A percentile compares a stretch with the other conserved stretches of the same genome.
These are phyloP conservation scores for Dermatophagoides farinae DNA, from an alignment of 1,140 invertebrate species.

Conservation along the genomic window DNA sequence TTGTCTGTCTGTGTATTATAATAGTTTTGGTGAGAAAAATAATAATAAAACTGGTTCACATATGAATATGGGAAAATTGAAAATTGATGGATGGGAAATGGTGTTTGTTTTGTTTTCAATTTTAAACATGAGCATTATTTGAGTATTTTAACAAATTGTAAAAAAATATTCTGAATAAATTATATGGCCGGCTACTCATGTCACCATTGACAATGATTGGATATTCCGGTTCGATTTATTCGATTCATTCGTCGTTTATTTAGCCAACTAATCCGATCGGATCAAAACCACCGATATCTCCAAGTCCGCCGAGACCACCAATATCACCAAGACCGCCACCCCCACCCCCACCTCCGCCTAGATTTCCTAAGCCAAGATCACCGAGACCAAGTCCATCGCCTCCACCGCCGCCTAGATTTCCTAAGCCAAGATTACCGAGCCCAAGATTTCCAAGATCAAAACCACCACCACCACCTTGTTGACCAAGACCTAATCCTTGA, in stretches of 20 bases:
- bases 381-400: not conserved
- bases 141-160: not conserved
- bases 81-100: too few relatives aligned
- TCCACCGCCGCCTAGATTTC: conserved; percentile 6
- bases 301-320: not conserved
- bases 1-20: too few relatives aligned
- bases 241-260: too few relatives aligned
- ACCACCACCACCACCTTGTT: not conserved
- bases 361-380: not conserved
- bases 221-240: not conserved
- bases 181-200: not conserved
- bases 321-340: not conserved
- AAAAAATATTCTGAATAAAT: not conserved
- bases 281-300: conserved; percentile 4
- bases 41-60: too few relatives aligned
- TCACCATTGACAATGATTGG: not conserved
- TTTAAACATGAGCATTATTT: not conserved
- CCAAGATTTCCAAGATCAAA: not conserved
- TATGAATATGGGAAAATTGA: too few relatives aligned
- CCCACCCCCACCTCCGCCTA: not conserved
- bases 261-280: not conserved
- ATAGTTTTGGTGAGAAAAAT: too few relatives aligned
- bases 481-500: conserved; percentile 2
- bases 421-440: not conserved
- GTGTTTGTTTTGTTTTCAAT: not conserved